phyloP scores from a whole-genome alignment of 64 coral and sea anemone genomes.

The Actinia tenebrosa region DNA sequence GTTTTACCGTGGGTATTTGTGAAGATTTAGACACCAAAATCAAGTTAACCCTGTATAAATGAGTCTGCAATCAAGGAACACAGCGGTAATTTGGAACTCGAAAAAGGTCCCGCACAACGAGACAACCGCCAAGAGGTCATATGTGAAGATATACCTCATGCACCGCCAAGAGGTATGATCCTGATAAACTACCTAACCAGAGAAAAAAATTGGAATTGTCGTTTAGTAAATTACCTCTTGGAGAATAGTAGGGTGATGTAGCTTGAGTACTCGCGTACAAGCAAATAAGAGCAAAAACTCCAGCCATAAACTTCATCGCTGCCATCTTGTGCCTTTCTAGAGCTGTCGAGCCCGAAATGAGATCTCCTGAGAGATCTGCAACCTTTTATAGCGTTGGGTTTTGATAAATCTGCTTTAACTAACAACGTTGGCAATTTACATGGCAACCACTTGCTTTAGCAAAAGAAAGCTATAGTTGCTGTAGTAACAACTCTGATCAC shows the following conservation, averaged over 20 bases:
- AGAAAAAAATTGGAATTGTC: background rate
- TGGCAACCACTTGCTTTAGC: background rate
- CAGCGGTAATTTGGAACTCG: too few species aligned
- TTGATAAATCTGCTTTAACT: background rate
- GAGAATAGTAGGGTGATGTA: background rate
- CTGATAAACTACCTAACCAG: background rate
- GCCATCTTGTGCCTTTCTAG: background rate
- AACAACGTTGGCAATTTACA: background rate
- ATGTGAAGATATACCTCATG: too few species aligned
- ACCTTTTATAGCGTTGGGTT: background rate
- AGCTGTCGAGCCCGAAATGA: background rate
- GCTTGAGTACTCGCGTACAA: background rate
- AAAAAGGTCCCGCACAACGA: too few species aligned
- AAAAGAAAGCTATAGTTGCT: background rate
- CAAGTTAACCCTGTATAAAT: too few species aligned
- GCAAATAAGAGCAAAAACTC: background rate
- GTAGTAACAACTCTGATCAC: background rate
- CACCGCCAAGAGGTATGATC: too few species aligned
- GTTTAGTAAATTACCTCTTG: background rate
- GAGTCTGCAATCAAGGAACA: too few species aligned
- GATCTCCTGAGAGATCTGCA: background rate
- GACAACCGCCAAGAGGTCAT: too few species aligned
- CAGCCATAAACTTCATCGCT: background rate
- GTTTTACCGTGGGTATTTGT: too few species aligned
- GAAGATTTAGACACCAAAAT: too few species aligned